Percentiles rank a stretch among this genome's conserved stretches.
Evolutionary conservation across 2,797 vertebrate species (phyloP).

Genomic region (Muraenolepis orangiensis): DNA sequence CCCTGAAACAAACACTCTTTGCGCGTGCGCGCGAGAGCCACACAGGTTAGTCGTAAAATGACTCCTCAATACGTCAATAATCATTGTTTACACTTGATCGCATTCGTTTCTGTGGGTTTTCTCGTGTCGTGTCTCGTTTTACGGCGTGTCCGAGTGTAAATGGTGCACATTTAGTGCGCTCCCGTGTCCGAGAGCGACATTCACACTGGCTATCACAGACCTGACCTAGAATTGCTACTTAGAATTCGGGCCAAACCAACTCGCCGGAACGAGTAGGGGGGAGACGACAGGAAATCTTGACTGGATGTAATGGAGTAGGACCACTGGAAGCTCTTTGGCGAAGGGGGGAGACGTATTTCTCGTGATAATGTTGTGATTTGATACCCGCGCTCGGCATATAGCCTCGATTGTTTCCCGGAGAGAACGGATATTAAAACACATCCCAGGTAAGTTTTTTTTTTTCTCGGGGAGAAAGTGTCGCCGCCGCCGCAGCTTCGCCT

Average conservation of each 20-base stretch:
- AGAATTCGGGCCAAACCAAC: conserved; percentile 78
- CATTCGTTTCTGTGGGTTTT: background rate
- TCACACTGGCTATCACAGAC: conserved; percentile 75
- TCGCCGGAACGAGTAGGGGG: conserved; percentile 40
- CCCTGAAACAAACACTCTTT: background rate
- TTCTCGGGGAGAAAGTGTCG: conserved; percentile 54
- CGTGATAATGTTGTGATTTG: conserved; percentile 71
- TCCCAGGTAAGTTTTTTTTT: conserved; percentile 63
- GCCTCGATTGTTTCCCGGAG: conserved; percentile 34
- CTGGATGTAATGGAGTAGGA: conserved; percentile 77
- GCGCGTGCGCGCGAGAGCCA: background rate
- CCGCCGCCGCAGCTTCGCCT: conserved; percentile 58
- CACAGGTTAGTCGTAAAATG: background rate
- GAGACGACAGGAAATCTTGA: conserved; percentile 71
- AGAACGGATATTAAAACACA: conserved; percentile 18
- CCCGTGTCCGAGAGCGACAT: conserved; percentile 59
- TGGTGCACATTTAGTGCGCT: conserved; percentile 35
- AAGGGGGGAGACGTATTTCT: conserved; percentile 64
- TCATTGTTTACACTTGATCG: conserved; percentile 10
- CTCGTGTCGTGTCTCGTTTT: background rate
- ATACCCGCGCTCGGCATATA: conserved; percentile 33
- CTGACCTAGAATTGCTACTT: conserved; percentile 82
- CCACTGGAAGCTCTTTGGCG: conserved; percentile 70
- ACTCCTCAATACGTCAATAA: background rate
- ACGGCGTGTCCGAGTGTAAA: background rate